Evolutionary conservation across 2,113 vertebrate species (phyloP), one percentile per base, ranked within the genome.

Genomic region (Ovibos moschatus): DNA sequence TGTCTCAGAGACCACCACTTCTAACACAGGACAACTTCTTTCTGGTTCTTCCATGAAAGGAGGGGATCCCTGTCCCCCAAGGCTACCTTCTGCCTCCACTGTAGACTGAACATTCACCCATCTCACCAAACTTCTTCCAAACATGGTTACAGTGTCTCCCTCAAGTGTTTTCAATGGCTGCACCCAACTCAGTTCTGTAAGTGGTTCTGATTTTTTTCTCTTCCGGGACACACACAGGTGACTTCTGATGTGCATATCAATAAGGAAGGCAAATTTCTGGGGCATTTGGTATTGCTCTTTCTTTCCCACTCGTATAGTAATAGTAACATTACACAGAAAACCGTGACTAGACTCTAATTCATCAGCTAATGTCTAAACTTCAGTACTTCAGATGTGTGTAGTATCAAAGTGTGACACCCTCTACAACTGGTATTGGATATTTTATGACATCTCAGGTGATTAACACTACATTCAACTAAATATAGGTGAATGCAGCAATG

Each of bases 401-500:
- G 15, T 82, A 55, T 93, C 47, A 50, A 40, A 79, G 78, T 40
- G 11, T 71, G 33, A 91, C 12, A 33, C 25, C 13, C 33, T 23
- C 57, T 14, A 25, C 25, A 78, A 78, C 51, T 87, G 21, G 28
- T 67, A 21, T 40, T 47, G 40, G 5, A 51, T 55, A 86, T 57
- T 93, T 88, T 97, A 30, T 85, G 57, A 83, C 27, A 76, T 58
- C 58, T 82, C 60, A 43, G 7, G 28, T 82, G 53, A 83, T 47
- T 91, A 40, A 50, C 53, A 43, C 40, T 62, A 36, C 47, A 91
- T 87, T 45, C 43, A 94, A 19, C 21, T 95, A 87, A 92, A 92
- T 89, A 30, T 16, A 33, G 23, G 11, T 58, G 36, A 62, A 89
- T 33, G 12, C 17, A 36, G 9, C n/a, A 58, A 36, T 87, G 55